Evolutionary conservation across 2,797 vertebrate species (phyloP).

Genomic region (Aulostomus chinensis): DNA sequence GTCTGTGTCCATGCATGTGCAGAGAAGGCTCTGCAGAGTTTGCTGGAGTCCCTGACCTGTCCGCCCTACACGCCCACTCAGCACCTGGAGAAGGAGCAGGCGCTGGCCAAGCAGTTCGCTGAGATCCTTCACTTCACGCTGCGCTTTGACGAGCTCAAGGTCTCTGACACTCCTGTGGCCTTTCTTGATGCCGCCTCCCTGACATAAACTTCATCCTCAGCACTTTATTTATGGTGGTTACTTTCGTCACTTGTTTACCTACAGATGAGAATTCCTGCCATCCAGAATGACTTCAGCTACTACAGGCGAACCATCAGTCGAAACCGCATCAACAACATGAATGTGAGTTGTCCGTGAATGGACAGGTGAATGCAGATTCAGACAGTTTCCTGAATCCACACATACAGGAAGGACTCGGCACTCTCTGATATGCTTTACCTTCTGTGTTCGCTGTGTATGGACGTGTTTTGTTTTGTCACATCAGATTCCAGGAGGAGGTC

Average conservation of each 20-base stretch:
- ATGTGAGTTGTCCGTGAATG: constrained; percentile 88
- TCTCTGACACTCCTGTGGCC: constrained; percentile 35
- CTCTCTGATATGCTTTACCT: too few species aligned
- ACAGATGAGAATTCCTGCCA: constrained; percentile 98
- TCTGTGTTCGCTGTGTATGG: too few species aligned
- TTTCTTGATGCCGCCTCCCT: too few species aligned
- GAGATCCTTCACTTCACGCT: constrained; percentile 99
- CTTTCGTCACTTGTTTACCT: constrained; percentile 11
- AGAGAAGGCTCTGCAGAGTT: constrained; percentile 92
- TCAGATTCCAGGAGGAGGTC: too few species aligned
- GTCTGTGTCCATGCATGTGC: background rate
- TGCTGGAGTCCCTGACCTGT: constrained; percentile 91
- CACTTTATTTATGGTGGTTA: background rate
- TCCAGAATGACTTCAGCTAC: constrained; percentile 99
- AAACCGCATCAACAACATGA: constrained; percentile 98
- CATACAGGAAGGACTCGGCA: too few species aligned
- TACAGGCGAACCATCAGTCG: constrained; percentile 96
- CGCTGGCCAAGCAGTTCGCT: constrained; percentile 96
- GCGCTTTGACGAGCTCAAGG: constrained; percentile 98
- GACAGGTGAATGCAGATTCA: too few species aligned
- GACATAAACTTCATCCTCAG: background rate
- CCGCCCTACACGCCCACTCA: constrained; percentile 94
- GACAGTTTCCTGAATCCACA: too few species aligned
- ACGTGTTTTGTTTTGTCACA: too few species aligned
- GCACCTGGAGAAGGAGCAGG: constrained; percentile 96